Conservation (phyloP, 2,113 vertebrate genomes). For the Chunga burmeisteri region DNA sequence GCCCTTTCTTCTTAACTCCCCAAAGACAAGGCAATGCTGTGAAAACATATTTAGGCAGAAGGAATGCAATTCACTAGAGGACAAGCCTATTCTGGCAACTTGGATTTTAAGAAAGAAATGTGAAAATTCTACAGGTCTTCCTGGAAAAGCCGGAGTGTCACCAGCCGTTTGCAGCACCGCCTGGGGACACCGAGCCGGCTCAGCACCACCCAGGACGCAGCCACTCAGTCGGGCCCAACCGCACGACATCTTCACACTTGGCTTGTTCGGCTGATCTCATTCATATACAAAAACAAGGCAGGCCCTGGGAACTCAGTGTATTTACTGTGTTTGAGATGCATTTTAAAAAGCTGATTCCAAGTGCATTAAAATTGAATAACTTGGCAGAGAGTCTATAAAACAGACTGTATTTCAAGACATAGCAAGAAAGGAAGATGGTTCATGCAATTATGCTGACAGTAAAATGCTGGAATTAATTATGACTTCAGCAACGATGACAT, state of each 20-base stretch:
- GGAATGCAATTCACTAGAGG: not conserved
- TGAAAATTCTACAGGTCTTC: not conserved
- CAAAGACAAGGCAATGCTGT: accelerated
- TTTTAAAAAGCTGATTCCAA: not conserved
- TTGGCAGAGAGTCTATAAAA: not conserved
- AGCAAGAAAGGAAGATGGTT: not conserved
- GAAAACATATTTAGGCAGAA: not conserved
- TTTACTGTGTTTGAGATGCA: not conserved
- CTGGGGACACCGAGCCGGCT: not conserved
- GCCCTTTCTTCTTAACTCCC: not conserved
- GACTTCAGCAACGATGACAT: not conserved
- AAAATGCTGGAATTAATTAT: conserved; percentile 16
- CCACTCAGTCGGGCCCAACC: not conserved
- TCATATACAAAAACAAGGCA: not conserved
- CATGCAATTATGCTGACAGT: not conserved
- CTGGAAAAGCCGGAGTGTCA: not conserved
- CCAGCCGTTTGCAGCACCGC: not conserved
- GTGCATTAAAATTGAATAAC: not conserved
- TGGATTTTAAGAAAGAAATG: not conserved
- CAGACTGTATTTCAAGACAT: not conserved
- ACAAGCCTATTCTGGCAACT: not conserved
- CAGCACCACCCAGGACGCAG: not conserved
- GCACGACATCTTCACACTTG: not conserved
- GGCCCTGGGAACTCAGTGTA: not conserved
- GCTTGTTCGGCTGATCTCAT: not conserved